Evolutionary conservation across 1,140 invertebrate genomes (phyloP).

Genomic region (Teleogryllus occipitalis): DNA sequence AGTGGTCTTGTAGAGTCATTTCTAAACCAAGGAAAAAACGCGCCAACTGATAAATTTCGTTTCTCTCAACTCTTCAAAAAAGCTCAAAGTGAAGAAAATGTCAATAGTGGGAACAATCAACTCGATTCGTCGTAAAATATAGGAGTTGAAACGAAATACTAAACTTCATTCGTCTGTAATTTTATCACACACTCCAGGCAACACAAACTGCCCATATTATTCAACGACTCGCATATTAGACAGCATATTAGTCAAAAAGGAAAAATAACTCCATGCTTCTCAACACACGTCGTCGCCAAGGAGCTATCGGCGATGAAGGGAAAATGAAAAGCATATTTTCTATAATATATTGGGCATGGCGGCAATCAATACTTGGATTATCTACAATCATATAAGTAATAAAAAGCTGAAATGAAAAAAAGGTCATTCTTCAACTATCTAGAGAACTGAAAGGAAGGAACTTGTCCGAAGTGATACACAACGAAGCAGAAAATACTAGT

Average conservation of each 20-base stretch:
- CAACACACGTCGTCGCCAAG: conserved; percentile 22
- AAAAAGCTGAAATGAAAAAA: background rate
- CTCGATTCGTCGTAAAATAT: background rate
- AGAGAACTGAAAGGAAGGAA: conserved; percentile 1
- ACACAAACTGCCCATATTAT: background rate
- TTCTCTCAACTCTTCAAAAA: conserved; percentile 25
- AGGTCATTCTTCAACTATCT: conserved; percentile 9
- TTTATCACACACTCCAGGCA: background rate
- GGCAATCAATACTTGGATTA: conserved; percentile 11
- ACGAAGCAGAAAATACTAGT: background rate
- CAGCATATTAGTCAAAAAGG: conserved; percentile 26
- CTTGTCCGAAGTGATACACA: background rate
- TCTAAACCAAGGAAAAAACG: conserved; percentile 27
- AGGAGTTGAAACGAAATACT: background rate
- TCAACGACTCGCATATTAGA: too few relatives aligned
- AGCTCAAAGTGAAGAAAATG: conserved; percentile 18
- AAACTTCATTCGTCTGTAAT: background rate
- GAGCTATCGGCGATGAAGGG: conserved; percentile 15
- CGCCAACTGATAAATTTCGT: conserved; percentile 33
- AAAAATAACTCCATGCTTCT: conserved; percentile 24
- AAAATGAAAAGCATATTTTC: conserved; percentile 37
- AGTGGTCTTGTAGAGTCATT: conserved; percentile 30
- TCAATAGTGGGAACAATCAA: too few relatives aligned
- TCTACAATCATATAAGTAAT: conserved; percentile 10
- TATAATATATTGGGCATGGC: conserved; percentile 43